Conservation (phyloP, 1,140 invertebrate species). For the Apis cerana region DNA sequence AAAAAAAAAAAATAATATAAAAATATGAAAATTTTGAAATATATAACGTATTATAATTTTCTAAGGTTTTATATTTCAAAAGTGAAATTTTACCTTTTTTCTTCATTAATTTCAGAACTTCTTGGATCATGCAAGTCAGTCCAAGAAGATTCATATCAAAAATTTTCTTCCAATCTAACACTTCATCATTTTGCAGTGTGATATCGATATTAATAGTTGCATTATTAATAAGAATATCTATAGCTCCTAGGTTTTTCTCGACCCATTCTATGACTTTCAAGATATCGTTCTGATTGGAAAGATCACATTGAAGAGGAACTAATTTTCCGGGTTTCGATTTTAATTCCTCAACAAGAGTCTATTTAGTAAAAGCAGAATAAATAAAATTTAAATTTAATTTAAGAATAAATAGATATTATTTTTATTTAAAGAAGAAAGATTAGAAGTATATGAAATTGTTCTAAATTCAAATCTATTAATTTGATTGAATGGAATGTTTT, state of each 20-base stretch:
- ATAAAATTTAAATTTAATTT: background rate
- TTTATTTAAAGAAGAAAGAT: background rate
- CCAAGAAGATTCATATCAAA: conserved; percentile 87
- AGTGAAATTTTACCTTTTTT: conserved; percentile 75
- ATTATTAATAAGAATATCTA: conserved; percentile 87
- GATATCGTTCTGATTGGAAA: conserved; percentile 84
- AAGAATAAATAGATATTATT: too few species aligned
- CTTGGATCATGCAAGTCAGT: conserved; percentile 84
- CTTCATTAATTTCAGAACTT: conserved; percentile 86
- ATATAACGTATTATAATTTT: background rate
- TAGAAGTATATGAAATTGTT: background rate
- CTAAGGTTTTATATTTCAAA: background rate
- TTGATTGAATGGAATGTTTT: background rate
- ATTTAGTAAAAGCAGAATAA: background rate
- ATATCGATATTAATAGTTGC: conserved; percentile 76
- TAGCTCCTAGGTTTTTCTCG: conserved; percentile 82
- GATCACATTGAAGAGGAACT: conserved; percentile 82
- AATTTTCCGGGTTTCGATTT: conserved; percentile 60
- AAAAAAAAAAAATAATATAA: background rate
- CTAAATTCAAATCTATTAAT: background rate
- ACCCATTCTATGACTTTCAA: conserved; percentile 83
- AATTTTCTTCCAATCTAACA: conserved; percentile 81
- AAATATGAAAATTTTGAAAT: background rate
- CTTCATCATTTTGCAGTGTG: conserved; percentile 70
- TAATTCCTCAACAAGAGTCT: conserved; percentile 54